Percentiles rank a stretch among this genome's conserved stretches.
Evolutionary conservation across 2,113 vertebrate genomes (phyloP).

Genomic region (Dipodomys merriami): DNA sequence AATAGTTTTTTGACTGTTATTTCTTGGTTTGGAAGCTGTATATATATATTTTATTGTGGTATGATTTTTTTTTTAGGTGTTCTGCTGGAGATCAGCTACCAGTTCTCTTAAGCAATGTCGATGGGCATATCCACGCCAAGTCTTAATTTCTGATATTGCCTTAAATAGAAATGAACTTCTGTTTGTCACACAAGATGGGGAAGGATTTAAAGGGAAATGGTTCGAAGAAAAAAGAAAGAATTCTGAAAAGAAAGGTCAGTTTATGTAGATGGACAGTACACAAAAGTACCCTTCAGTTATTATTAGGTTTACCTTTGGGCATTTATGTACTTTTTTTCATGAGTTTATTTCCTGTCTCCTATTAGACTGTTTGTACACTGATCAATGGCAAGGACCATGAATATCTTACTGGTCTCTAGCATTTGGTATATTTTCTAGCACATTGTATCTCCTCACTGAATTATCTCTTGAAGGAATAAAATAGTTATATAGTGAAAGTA

Average conservation of each 20-base stretch:
- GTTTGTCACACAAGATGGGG: conserved; percentile 96
- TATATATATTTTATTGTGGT: conserved; percentile 20
- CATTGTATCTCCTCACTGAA: neutral
- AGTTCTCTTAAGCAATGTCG: conserved; percentile 93
- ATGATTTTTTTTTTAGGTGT: conserved; percentile 88
- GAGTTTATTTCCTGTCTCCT: conserved; percentile 4
- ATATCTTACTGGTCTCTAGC: neutral
- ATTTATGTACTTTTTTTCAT: conserved; percentile 47
- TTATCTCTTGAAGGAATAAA: neutral
- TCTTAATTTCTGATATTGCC: conserved; percentile 96
- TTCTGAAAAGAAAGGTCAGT: conserved; percentile 94
- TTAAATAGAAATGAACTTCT: conserved; percentile 93
- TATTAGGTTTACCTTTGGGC: neutral
- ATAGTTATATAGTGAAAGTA: conserved; percentile 17
- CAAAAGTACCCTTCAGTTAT: neutral
- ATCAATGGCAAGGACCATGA: neutral
- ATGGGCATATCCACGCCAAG: conserved; percentile 96
- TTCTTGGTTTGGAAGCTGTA: neutral
- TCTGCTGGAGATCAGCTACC: conserved; percentile 93
- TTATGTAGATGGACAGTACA: neutral
- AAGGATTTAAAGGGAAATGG: conserved; percentile 96
- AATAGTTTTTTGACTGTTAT: conserved; percentile 37
- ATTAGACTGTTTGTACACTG: neutral
- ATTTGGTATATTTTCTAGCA: neutral
- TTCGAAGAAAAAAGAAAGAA: conserved; percentile 91